Conservation (phyloP, 2,888 invertebrate species). For the Diplazon laetatorius region DNA sequence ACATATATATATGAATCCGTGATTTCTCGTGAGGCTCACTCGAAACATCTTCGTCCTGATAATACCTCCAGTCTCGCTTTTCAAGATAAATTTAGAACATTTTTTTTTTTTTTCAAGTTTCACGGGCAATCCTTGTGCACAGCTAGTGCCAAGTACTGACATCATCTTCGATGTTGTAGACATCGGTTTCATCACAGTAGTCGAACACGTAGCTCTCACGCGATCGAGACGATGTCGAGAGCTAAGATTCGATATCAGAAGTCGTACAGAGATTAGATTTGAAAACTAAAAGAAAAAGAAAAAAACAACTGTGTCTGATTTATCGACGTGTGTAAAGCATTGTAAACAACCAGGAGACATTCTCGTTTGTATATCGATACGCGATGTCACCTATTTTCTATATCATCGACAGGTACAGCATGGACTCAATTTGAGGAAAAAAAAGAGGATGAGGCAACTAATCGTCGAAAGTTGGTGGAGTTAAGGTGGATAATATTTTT, state of each 20-base stretch:
- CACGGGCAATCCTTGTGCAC: slow-evolving; percentile 7
- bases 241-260: slow-evolving; percentile 46
- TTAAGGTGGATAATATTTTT: too few species aligned
- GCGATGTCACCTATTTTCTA: neutral
- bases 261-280: slow-evolving; percentile 53
- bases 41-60: slow-evolving; percentile 49
- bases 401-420: slow-evolving; percentile 29
- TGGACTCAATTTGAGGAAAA: neutral
- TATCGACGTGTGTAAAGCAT: slow-evolving; percentile 28
- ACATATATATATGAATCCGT: slow-evolving; percentile 8
- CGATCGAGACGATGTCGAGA: slow-evolving; percentile 25
- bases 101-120: too few species aligned
- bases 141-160: neutral
- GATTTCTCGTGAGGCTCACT: slow-evolving; percentile 14
- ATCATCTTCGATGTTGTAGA: neutral
- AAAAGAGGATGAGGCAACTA: neutral
- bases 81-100: too few species aligned
- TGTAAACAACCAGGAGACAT: slow-evolving; percentile 29
- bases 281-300: too few species aligned
- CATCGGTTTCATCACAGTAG: neutral
- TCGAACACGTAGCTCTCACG: slow-evolving; percentile 19
- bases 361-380: slow-evolving; percentile 7
- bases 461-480: too few species aligned
- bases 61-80: too few species aligned
- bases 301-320: slow-evolving; percentile 23